These are phyloP conservation scores for Scolopax rusticola DNA, from an alignment of 2,797 vertebrate genomes.

Conservation along the genomic window DNA sequence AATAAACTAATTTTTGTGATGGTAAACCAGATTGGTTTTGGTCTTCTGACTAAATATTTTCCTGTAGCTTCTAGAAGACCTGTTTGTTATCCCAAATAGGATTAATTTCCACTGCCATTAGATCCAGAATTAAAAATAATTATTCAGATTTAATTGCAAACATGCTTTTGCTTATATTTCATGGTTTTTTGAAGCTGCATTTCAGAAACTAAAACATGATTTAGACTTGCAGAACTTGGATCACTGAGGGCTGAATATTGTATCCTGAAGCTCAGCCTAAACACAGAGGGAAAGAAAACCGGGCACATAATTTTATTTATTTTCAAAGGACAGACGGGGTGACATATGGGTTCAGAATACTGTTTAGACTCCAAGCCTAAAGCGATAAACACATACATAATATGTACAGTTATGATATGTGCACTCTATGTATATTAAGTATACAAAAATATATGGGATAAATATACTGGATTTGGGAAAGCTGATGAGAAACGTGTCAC, in stretches of 20 bases:
- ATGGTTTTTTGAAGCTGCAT: background rate
- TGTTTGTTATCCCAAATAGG: background rate
- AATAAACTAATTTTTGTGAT: background rate
- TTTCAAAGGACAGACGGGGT: slow-evolving; percentile 20
- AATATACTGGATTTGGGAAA: background rate
- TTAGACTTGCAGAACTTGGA: background rate
- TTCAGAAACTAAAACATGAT: background rate
- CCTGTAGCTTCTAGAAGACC: background rate
- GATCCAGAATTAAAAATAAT: background rate
- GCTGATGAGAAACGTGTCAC: background rate
- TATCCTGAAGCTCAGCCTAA: background rate
- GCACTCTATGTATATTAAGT: background rate
- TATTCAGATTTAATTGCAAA: background rate
- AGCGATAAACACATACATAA: background rate
- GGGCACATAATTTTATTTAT: background rate
- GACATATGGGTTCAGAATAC: slow-evolving; percentile 50
- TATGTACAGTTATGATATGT: background rate
- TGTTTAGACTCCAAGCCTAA: background rate
- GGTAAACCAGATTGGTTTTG: background rate
- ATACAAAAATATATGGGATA: background rate
- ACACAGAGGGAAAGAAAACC: background rate
- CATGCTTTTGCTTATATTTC: background rate
- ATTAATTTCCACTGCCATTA: background rate
- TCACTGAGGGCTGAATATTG: background rate
- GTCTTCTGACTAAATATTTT: background rate